These are phyloP conservation scores for Mesoclemmys tuberculata DNA, from an alignment of 2,113 vertebrate species.

Conservation along the genomic window DNA sequence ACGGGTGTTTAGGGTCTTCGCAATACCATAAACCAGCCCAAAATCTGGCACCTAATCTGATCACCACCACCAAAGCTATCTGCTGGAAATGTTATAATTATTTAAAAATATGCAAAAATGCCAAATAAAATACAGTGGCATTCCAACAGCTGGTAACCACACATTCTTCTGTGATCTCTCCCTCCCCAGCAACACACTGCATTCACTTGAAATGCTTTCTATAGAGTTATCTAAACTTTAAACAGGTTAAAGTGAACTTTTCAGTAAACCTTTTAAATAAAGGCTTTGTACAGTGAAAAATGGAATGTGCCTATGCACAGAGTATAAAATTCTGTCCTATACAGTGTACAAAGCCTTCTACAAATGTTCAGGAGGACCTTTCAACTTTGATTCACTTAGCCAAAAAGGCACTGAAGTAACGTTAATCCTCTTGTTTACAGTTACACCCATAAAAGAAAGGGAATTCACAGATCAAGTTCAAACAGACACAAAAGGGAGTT, in stretches of 20 bases:
- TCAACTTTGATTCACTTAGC: slow-evolving; percentile 61
- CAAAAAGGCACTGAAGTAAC: slow-evolving; percentile 63
- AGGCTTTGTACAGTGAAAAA: slow-evolving; percentile 19
- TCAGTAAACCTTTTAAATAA: slow-evolving; percentile 19
- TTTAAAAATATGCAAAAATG: background rate
- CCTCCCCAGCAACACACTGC: background rate
- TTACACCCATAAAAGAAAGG: slow-evolving; percentile 70
- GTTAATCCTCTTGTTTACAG: slow-evolving; percentile 77
- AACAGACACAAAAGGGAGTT: slow-evolving; percentile 58
- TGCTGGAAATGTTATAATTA: background rate
- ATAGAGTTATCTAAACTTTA: slow-evolving; percentile 25
- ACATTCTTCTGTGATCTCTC: background rate
- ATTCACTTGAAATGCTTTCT: background rate
- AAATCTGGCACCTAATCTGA: background rate
- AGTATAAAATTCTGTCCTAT: background rate
- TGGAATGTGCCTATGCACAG: slow-evolving; percentile 15
- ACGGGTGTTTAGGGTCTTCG: background rate
- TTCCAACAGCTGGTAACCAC: background rate
- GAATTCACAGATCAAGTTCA: slow-evolving; percentile 69
- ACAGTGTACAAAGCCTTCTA: slow-evolving; percentile 53
- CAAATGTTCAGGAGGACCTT: slow-evolving; percentile 59
- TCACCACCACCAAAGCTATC: background rate
- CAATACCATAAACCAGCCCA: background rate
- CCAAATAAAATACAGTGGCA: background rate
- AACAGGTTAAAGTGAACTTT: slow-evolving; percentile 33